A percentile compares a stretch with the other conserved stretches of the same genome.
Evolutionary conservation across 2,113 vertebrate genomes (phyloP).

Genomic region (Brachyhypopomus gauderio): DNA sequence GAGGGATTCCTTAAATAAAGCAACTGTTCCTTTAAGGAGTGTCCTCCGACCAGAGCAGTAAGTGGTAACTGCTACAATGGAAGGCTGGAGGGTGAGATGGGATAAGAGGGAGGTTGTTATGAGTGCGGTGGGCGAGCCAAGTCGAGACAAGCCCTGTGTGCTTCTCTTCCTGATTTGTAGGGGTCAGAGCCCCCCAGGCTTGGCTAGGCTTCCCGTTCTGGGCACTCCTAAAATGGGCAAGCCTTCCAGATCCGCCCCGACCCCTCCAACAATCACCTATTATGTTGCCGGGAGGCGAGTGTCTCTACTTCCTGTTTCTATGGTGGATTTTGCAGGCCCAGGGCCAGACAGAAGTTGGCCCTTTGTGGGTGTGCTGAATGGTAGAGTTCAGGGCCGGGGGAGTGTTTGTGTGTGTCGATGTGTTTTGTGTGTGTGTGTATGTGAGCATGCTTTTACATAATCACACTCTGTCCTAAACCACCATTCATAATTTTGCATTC

Average conservation of each 20-base stretch:
- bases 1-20: background rate
- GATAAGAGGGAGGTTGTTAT: slow-evolving; percentile 62
- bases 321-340: slow-evolving; percentile 73
- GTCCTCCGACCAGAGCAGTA: slow-evolving; percentile 22
- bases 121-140: slow-evolving; percentile 58
- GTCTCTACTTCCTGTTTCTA: slow-evolving; percentile 73
- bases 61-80: slow-evolving; percentile 25
- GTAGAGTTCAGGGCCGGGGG: slow-evolving; percentile 67
- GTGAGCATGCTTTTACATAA: slow-evolving; percentile 51
- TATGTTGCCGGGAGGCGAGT: slow-evolving; percentile 69
- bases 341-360: slow-evolving; percentile 74
- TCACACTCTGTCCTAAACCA: slow-evolving; percentile 59
- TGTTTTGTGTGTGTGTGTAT: slow-evolving; percentile 48
- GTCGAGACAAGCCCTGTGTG: slow-evolving; percentile 59
- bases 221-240: slow-evolving; percentile 75
- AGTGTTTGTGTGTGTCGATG: slow-evolving; percentile 58
- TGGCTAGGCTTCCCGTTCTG: slow-evolving; percentile 64
- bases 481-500: slow-evolving; percentile 27
- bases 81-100: slow-evolving; percentile 47
- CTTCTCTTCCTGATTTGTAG: slow-evolving; percentile 59
- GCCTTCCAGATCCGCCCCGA: slow-evolving; percentile 70
- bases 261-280: slow-evolving; percentile 71
- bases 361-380: slow-evolving; percentile 74
- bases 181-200: slow-evolving; percentile 61
- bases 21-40: background rate